These are phyloP conservation scores for Hofmannophila pseudospretella DNA, from an alignment of 2,888 invertebrate species.

Conservation along the genomic window DNA sequence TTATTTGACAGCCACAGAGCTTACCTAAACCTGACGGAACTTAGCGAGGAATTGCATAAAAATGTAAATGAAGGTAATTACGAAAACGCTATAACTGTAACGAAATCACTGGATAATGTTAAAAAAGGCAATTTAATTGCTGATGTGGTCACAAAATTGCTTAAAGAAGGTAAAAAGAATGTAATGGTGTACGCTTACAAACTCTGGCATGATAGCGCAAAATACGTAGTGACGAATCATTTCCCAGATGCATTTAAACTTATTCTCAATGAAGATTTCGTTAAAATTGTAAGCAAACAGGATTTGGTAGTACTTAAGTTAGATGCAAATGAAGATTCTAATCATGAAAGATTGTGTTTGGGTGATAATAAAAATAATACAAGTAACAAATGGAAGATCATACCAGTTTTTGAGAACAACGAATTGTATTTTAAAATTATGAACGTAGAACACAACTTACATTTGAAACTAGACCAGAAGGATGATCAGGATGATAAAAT, in stretches of 20 bases:
- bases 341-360: constrained; percentile 21
- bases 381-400: constrained; percentile 27
- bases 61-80: constrained; percentile 18
- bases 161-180: constrained; percentile 17
- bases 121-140: constrained; percentile 14
- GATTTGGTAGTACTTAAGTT: constrained; percentile 26
- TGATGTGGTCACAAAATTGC: constrained; percentile 21
- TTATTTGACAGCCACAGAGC: constrained; percentile 25
- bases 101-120: constrained; percentile 18
- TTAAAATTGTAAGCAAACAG: constrained; percentile 26
- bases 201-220: constrained; percentile 22
- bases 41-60: constrained; percentile 22
- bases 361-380: constrained; percentile 24
- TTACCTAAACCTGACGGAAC: constrained; percentile 23
- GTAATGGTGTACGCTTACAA: constrained; percentile 26
- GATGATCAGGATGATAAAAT: constrained; percentile 23
- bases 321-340: constrained; percentile 15
- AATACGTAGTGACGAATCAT: constrained; percentile 19
- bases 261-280: constrained; percentile 21
- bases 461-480: constrained; percentile 25
- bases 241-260: constrained; percentile 27
- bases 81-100: constrained; percentile 25
- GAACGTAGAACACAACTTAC: constrained; percentile 24
- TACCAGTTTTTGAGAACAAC: constrained; percentile 24
- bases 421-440: constrained; percentile 27